A percentile compares a stretch with the other conserved stretches of the same genome.
These are phyloP conservation scores for Triplophysa rosa DNA, from an alignment of 2,113 vertebrate species.

Conservation along the genomic window DNA sequence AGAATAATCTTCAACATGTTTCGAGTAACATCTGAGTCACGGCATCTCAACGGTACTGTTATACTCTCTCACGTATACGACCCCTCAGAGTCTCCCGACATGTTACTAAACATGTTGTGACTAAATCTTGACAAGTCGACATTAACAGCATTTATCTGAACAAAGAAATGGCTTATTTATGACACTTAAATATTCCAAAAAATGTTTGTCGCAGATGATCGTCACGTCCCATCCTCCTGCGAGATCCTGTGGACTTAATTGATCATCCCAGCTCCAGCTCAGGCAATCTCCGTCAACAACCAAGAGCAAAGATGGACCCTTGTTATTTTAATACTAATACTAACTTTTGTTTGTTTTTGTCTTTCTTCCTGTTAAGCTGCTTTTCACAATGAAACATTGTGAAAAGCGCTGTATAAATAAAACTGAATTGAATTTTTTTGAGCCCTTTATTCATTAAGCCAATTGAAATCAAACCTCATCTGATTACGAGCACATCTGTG, in stretches of 20 bases:
- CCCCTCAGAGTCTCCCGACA: conserved; percentile 45
- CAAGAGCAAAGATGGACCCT: no score
- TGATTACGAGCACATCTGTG: conserved; percentile 73
- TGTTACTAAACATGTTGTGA: conserved; percentile 50
- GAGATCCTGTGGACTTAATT: no score
- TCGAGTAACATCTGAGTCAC: neutral
- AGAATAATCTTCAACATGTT: conserved; percentile 16
- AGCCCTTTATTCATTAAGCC: no score
- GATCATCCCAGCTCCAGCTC: no score
- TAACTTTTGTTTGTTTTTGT: no score
- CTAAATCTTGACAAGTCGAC: conserved; percentile 68
- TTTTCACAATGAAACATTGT: no score
- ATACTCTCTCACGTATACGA: neutral
- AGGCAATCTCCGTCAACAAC: no score
- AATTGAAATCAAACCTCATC: conserved; percentile 30
- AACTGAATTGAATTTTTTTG: no score
- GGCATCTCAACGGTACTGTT: neutral
- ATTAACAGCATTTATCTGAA: conserved; percentile 58
- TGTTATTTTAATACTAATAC: no score
- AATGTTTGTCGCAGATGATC: conserved; percentile 21
- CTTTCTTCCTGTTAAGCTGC: no score
- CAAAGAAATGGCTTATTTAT: conserved; percentile 72
- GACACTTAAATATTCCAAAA: conserved; percentile 69
- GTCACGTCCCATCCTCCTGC: no score
- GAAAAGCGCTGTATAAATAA: no score